Conservation (phyloP, 2,113 vertebrate species). For the Channa maculata region DNA sequence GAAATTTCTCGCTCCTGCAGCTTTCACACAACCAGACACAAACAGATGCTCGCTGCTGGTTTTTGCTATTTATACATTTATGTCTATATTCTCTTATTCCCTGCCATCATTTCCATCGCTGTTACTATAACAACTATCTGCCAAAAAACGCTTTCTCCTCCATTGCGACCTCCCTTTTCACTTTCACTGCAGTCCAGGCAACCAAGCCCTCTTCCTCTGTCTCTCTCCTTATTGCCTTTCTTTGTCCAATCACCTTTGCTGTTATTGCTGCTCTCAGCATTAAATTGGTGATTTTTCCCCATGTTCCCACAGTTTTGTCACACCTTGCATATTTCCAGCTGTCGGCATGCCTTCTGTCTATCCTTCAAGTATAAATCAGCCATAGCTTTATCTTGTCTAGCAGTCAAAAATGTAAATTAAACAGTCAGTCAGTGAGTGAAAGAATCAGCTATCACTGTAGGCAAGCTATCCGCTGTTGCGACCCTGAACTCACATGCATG, state of each 20-base stretch:
- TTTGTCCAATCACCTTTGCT: constrained; percentile 55
- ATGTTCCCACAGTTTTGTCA: neutral
- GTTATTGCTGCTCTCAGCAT: constrained; percentile 16
- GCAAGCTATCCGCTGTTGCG: constrained; percentile 26
- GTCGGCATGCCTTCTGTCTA: constrained; percentile 12
- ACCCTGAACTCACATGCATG: constrained; percentile 25
- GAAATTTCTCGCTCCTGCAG: constrained; percentile 10
- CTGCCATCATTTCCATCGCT: constrained; percentile 50
- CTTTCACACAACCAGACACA: constrained; percentile 8
- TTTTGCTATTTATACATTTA: constrained; percentile 14
- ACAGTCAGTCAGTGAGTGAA: constrained; percentile 15
- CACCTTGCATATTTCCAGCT: constrained; percentile 6
- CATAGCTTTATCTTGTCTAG: neutral
- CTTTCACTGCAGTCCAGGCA: constrained; percentile 54
- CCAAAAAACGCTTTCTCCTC: constrained; percentile 35
- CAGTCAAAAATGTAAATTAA: no score
- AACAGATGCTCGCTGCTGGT: constrained; percentile 23
- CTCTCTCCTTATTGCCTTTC: constrained; percentile 7
- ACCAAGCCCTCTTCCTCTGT: constrained; percentile 29
- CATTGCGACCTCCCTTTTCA: constrained; percentile 26
- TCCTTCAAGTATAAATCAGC: neutral
- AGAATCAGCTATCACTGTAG: constrained; percentile 46
- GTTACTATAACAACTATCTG: constrained; percentile 73
- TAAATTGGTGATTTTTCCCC: neutral
- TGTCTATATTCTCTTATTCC: constrained; percentile 12